phyloP scores from a whole-genome alignment of 2,113 vertebrate genomes.

The Epinephelus lanceolatus region DNA sequence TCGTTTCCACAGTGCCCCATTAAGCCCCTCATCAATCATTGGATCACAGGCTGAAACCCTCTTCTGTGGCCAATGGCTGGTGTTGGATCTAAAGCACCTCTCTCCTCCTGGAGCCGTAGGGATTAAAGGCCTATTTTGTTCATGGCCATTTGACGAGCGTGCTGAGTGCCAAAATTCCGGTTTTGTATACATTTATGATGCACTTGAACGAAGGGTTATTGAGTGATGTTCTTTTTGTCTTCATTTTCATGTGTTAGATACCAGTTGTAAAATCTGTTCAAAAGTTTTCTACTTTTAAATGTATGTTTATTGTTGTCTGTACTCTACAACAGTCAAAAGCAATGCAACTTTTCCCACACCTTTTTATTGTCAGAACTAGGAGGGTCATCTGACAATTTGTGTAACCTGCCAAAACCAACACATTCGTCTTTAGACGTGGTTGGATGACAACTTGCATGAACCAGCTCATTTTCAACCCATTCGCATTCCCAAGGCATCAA shows the following conservation, averaged over 20 bases:
- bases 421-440: too few relatives aligned
- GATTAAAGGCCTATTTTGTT: slow-evolving; percentile 48
- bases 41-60: slow-evolving; percentile 53
- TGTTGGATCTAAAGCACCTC: slow-evolving; percentile 41
- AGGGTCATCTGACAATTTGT: too few relatives aligned
- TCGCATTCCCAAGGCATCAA: too few relatives aligned
- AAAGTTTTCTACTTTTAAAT: too few relatives aligned
- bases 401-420: too few relatives aligned
- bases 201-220: neutral
- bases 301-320: neutral
- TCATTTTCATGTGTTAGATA: neutral
- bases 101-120: slow-evolving; percentile 52
- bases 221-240: neutral
- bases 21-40: slow-evolving; percentile 74
- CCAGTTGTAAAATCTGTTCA: too few relatives aligned
- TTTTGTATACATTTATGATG: neutral
- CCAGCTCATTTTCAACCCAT: too few relatives aligned
- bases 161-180: slow-evolving; percentile 19
- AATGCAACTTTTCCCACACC: neutral
- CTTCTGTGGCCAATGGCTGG: slow-evolving; percentile 36
- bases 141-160: slow-evolving; percentile 19
- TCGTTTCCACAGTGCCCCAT: slow-evolving; percentile 54
- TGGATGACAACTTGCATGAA: too few relatives aligned
- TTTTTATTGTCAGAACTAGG: neutral
- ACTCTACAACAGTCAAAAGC: too few relatives aligned